Evolutionary conservation across 2,113 vertebrate species (phyloP).

Genomic region (Thermophis baileyi): DNA sequence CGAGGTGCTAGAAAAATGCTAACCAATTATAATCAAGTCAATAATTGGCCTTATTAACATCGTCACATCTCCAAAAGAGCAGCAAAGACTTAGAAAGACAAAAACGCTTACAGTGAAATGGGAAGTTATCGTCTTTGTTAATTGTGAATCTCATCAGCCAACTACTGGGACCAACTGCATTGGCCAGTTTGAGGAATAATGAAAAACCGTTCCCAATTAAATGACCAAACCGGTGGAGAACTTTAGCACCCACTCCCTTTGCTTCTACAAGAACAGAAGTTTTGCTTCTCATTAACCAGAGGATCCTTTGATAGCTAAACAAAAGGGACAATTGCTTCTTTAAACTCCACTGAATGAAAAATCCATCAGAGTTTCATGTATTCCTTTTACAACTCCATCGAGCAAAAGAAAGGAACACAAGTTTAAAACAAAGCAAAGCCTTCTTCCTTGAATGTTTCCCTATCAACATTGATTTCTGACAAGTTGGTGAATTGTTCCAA

Average conservation of each 20-base stretch:
- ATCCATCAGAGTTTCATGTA: background rate
- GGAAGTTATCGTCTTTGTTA: background rate
- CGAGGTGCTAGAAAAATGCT: background rate
- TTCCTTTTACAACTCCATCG: background rate
- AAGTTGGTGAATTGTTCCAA: background rate
- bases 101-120: background rate
- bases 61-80: background rate
- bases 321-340: background rate
- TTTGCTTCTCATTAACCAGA: background rate
- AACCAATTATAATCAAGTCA: background rate
- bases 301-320: background rate
- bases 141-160: too few species aligned
- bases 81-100: background rate
- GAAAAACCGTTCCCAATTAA: background rate
- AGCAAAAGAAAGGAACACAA: background rate
- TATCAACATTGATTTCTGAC: background rate
- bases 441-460: accelerated
- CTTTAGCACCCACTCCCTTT: accelerated
- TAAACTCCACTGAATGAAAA: background rate
- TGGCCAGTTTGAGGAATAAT: background rate
- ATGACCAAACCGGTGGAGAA: background rate
- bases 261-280: background rate
- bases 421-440: background rate
- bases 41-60: background rate
- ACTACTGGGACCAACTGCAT: background rate